Conservation (phyloP, 2,888 invertebrate species). For the Tridacna crocea region DNA sequence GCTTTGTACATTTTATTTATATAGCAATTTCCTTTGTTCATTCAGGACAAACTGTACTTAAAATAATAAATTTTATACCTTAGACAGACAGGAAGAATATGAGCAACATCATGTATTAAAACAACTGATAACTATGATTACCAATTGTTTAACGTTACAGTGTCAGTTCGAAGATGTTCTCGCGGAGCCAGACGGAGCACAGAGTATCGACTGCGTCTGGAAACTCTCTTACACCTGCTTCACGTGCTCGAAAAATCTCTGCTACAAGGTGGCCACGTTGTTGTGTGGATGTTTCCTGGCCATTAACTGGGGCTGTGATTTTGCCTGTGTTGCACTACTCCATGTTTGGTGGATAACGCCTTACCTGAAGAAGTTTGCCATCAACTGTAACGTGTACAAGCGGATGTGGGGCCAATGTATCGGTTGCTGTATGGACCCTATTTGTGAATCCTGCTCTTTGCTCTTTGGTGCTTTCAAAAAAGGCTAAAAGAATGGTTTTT, state of each 20-base stretch:
- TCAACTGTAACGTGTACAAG: constrained; percentile 84
- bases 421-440: constrained; percentile 84
- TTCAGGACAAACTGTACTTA: too few species aligned
- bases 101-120: too few species aligned
- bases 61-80: too few species aligned
- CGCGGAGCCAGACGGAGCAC: constrained; percentile 73
- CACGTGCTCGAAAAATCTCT: constrained; percentile 88
- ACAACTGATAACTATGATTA: too few species aligned
- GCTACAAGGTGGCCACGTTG: constrained; percentile 89
- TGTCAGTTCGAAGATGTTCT: constrained; percentile 74
- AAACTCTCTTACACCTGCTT: constrained; percentile 88
- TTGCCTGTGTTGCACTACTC: constrained; percentile 85
- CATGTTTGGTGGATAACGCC: constrained; percentile 91
- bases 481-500: too few species aligned
- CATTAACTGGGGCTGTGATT: constrained; percentile 85
- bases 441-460: constrained; percentile 68
- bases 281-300: constrained; percentile 89
- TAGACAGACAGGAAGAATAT: too few species aligned
- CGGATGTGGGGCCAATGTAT: constrained; percentile 85
- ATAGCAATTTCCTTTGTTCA: too few species aligned
- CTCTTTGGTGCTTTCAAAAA: constrained; percentile 69
- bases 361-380: constrained; percentile 88
- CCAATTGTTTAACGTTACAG: constrained; percentile 45
- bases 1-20: too few species aligned
- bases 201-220: constrained; percentile 89